Percentiles rank a stretch among this genome's conserved stretches.
Conservation (phyloP, 2,797 vertebrate genomes). For the Gallinago stenura region DNA sequence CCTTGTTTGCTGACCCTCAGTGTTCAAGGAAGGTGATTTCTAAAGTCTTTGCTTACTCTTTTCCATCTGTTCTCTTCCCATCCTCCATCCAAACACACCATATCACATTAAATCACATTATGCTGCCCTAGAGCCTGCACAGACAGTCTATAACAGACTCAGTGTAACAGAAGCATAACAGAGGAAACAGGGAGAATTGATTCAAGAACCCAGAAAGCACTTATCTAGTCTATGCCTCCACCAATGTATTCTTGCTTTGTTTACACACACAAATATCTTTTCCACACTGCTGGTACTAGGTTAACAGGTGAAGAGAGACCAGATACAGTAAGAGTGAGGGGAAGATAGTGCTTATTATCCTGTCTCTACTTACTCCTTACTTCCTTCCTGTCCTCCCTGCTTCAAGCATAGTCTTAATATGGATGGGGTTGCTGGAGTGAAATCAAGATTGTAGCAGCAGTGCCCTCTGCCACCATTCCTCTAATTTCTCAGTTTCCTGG, state of each 20-base stretch:
- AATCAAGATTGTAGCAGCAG: background rate
- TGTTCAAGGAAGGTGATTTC: background rate
- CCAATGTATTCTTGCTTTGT: background rate
- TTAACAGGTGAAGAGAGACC: background rate
- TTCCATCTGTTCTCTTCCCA: background rate
- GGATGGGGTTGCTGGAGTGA: background rate
- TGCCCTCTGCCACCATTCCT: background rate
- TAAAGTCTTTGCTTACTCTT: background rate
- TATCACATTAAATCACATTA: background rate
- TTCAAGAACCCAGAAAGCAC: background rate
- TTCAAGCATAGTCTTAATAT: background rate
- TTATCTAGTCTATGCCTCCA: background rate
- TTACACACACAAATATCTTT: background rate
- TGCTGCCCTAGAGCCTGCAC: background rate
- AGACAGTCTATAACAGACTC: background rate
- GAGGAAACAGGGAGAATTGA: background rate
- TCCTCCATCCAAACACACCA: background rate
- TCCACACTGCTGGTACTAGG: background rate
- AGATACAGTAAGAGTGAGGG: background rate
- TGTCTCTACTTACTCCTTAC: background rate
- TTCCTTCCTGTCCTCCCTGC: background rate
- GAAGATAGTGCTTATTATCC: background rate
- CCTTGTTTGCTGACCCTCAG: background rate
- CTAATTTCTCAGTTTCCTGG: background rate
- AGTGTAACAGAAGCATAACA: background rate